Evolutionary conservation across 2,888 invertebrate species (phyloP).

Genomic region (Apodemia mormo): DNA sequence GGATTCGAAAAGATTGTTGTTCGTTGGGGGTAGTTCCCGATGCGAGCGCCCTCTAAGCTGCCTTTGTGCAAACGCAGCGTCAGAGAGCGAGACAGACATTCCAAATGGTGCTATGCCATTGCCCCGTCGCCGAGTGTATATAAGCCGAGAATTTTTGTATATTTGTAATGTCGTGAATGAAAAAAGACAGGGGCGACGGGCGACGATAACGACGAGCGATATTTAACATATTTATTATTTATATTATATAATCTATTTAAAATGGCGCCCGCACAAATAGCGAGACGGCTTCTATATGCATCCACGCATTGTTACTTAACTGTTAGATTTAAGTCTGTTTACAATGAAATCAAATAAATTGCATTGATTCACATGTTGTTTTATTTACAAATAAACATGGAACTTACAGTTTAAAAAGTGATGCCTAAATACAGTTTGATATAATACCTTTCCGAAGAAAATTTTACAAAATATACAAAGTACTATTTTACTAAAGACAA

Average conservation of each 20-base stretch:
- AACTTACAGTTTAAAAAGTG: conserved; percentile 16
- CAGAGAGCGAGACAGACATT: conserved; percentile 40
- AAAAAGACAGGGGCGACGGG: conserved; percentile 44
- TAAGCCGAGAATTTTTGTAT: conserved; percentile 58
- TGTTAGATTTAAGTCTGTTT: conserved; percentile 73
- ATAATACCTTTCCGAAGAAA: no score
- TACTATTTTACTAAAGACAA: no score
- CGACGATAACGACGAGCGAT: conserved; percentile 36
- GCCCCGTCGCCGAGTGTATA: conserved; percentile 32
- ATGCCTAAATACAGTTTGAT: no score
- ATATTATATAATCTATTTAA: conserved; percentile 50
- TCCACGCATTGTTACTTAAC: conserved; percentile 78
- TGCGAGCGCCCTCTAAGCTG: conserved; percentile 39
- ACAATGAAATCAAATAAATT: conserved; percentile 71
- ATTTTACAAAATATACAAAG: no score
- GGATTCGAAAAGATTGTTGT: conserved; percentile 32
- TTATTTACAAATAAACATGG: conserved; percentile 48
- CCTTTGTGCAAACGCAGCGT: conserved; percentile 47
- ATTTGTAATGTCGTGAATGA: conserved; percentile 57
- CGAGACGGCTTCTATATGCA: conserved; percentile 58
- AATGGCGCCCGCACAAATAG: conserved; percentile 53
- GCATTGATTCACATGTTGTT: conserved; percentile 66
- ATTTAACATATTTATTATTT: conserved; percentile 50
- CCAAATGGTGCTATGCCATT: conserved; percentile 37
- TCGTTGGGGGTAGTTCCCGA: conserved; percentile 38